Evolutionary conservation across 2,888 invertebrate species (phyloP).

Genomic region (Odontomyia ornata): DNA sequence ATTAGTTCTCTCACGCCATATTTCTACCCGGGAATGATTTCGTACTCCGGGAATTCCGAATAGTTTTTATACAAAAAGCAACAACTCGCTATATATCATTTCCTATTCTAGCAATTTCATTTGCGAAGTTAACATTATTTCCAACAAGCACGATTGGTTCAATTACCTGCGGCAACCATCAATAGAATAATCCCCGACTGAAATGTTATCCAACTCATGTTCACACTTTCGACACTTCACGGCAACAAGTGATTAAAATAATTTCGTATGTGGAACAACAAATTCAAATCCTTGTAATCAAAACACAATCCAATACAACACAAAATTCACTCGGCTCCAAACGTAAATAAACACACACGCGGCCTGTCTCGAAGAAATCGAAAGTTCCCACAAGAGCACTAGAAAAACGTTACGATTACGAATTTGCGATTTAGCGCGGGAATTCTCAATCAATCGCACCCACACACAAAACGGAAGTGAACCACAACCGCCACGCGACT

Average conservation of each 20-base stretch:
- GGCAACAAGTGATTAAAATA: not conserved
- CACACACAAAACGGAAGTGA: slow-evolving; percentile 29
- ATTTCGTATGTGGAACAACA: not conserved
- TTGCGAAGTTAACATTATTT: not conserved
- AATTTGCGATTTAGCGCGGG: not conserved
- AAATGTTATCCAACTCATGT: slow-evolving; percentile 6
- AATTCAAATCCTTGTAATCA: not conserved
- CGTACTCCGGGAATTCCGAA: too few relatives aligned
- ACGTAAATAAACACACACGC: not conserved
- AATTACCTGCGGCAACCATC: slow-evolving; percentile 7
- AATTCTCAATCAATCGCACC: not conserved
- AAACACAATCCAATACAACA: not conserved
- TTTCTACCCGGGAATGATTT: too few relatives aligned
- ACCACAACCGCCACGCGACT: slow-evolving; percentile 16
- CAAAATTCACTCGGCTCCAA: not conserved
- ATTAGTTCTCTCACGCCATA: too few relatives aligned
- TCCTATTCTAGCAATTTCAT: too few relatives aligned
- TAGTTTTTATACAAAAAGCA: too few relatives aligned
- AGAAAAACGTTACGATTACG: slow-evolving; percentile 5
- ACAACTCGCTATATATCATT: too few relatives aligned
- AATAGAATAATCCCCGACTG: not conserved
- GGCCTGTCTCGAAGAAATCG: not conserved
- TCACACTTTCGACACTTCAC: not conserved
- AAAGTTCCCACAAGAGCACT: slow-evolving; percentile 27
- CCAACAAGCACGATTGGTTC: not conserved